Conservation (phyloP, 2,888 invertebrate species). For the Nemotelus pantherinus region DNA sequence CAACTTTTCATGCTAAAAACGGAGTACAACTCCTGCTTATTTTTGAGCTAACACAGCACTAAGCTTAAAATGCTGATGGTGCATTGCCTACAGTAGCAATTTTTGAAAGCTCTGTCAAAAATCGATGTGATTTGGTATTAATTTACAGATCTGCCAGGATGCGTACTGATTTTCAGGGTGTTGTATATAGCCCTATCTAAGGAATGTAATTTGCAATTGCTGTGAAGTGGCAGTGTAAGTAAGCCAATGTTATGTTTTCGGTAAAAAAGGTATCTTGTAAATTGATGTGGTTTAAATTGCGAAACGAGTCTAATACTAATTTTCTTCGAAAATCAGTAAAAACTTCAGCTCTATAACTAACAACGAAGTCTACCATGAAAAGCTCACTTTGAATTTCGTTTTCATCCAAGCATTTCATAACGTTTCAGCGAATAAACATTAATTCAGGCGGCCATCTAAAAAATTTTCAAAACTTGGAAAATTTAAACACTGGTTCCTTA, state of each 20-base stretch:
- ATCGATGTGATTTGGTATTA: neutral
- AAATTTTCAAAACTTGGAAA: too few species aligned
- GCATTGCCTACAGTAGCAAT: neutral
- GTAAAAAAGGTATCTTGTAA: too few species aligned
- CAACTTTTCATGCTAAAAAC: neutral
- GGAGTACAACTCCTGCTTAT: neutral
- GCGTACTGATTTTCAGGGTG: neutral
- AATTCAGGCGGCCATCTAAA: too few species aligned
- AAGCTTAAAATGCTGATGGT: neutral
- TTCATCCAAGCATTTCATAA: too few species aligned
- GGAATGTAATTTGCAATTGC: neutral
- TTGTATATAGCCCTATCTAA: neutral
- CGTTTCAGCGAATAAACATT: too few species aligned
- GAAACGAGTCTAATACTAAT: too few species aligned
- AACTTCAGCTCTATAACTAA: too few species aligned
- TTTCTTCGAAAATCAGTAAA: too few species aligned
- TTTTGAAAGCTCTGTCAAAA: constrained; percentile 3
- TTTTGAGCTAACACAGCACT: neutral
- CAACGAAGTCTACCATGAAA: too few species aligned
- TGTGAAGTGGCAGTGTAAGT: constrained; percentile 3
- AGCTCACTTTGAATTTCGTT: too few species aligned
- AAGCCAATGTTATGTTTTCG: neutral
- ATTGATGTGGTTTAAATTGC: too few species aligned
- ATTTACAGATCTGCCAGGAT: neutral
- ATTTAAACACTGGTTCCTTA: too few species aligned